Conservation (phyloP, 2,113 vertebrate genomes). For the Taxidea taxus region DNA sequence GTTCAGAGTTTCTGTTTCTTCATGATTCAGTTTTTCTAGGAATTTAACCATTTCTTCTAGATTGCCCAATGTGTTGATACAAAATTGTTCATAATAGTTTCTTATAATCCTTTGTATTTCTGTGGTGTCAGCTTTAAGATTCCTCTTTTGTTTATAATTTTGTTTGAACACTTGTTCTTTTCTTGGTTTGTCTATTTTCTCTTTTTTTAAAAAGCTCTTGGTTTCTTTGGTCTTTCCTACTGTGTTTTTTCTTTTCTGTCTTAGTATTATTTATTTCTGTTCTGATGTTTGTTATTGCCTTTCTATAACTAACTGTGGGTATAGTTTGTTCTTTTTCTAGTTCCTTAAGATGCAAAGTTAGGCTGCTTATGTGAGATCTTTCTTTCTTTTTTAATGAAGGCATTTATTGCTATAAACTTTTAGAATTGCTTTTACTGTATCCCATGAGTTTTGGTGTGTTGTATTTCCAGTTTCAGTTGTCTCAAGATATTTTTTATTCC, state of each 20-base stretch:
- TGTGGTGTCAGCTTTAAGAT: not conserved
- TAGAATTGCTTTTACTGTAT: not conserved
- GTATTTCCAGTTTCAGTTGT: not conserved
- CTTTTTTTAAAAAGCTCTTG: not conserved
- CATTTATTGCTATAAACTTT: not conserved
- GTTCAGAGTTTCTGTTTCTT: not conserved
- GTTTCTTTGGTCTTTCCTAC: not conserved
- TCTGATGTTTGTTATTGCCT: not conserved
- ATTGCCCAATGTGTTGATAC: not conserved
- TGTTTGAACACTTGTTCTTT: not conserved
- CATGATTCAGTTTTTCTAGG: not conserved
- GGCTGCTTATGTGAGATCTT: not conserved
- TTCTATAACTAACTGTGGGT: not conserved
- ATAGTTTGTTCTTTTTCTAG: not conserved
- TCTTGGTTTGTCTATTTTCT: not conserved
- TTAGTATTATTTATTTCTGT: not conserved
- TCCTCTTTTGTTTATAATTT: not conserved
- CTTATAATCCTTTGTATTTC: not conserved
- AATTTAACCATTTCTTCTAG: not conserved
- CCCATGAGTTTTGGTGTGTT: not conserved
- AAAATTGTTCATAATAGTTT: not conserved
- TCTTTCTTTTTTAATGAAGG: not conserved
- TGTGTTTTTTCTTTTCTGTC: not conserved
- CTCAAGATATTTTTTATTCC: not conserved
- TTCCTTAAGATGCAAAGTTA: not conserved